Conservation (phyloP, 2,113 vertebrate species). For the Pagrus major region DNA sequence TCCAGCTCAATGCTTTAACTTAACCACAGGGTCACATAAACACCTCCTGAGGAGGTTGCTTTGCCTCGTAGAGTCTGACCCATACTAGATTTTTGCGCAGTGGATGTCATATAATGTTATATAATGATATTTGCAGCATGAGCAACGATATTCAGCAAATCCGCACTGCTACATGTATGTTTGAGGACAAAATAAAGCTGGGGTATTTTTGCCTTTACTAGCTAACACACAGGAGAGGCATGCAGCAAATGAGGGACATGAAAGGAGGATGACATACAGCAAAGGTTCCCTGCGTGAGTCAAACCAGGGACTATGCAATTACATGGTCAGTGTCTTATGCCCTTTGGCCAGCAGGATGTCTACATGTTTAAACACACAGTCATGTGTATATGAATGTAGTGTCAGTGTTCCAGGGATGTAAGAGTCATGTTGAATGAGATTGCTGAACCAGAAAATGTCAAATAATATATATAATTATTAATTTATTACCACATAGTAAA, state of each 20-base stretch:
- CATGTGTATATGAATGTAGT: too few relatives aligned
- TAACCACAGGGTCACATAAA: slow-evolving; percentile 26
- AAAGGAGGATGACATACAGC: not conserved
- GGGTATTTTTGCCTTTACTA: not conserved
- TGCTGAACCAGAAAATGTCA: too few relatives aligned
- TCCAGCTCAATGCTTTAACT: not conserved
- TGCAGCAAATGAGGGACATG: not conserved
- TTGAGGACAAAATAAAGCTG: not conserved
- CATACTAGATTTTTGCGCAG: not conserved
- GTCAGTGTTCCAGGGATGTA: too few relatives aligned
- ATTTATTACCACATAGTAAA: too few relatives aligned
- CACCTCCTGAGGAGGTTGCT: slow-evolving; percentile 2
- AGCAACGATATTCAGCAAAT: not conserved
- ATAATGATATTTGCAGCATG: not conserved
- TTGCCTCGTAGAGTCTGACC: not conserved
- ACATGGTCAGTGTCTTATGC: not conserved
- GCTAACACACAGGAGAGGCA: not conserved
- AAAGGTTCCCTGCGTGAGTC: not conserved
- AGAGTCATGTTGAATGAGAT: too few relatives aligned
- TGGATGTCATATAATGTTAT: too few relatives aligned
- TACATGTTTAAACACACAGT: too few relatives aligned
- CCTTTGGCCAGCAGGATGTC: not conserved
- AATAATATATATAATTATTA: too few relatives aligned
- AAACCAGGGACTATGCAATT: not conserved
- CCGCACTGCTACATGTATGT: not conserved